Conservation (phyloP, 2,113 vertebrate genomes). For the Hippocampus mohnikei region DNA sequence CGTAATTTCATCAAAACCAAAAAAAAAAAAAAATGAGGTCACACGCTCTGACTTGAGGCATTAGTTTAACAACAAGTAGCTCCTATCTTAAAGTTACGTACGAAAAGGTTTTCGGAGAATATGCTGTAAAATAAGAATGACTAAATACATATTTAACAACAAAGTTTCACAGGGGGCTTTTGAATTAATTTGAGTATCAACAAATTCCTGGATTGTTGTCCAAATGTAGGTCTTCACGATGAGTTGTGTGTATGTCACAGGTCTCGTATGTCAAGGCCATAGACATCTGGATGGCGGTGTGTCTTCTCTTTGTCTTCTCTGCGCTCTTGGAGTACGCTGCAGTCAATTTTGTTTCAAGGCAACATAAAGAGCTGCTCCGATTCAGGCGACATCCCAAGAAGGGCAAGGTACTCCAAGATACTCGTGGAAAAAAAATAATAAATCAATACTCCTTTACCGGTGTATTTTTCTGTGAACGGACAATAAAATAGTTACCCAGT, state of each 20-base stretch:
- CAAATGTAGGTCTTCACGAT: neutral
- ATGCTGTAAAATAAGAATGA: neutral
- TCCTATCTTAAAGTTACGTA: neutral
- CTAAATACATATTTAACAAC: neutral
- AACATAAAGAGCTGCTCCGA: slow-evolving; percentile 91
- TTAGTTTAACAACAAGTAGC: neutral
- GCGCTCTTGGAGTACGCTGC: slow-evolving; percentile 95
- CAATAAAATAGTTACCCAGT: neutral
- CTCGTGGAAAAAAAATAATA: neutral
- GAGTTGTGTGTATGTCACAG: slow-evolving; percentile 52
- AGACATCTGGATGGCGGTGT: slow-evolving; percentile 99
- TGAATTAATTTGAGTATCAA: neutral
- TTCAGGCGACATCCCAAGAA: slow-evolving; percentile 80
- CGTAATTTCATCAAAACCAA: slow-evolving; percentile 16
- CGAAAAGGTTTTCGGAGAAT: neutral
- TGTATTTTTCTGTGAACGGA: neutral
- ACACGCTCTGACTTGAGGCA: slow-evolving; percentile 17
- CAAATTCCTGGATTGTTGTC: neutral
- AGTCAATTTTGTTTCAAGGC: slow-evolving; percentile 96
- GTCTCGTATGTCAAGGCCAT: slow-evolving; percentile 98
- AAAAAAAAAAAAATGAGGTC: neutral
- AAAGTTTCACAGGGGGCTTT: neutral
- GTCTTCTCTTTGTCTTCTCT: slow-evolving; percentile 95
- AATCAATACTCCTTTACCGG: neutral
- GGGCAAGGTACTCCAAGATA: slow-evolving; percentile 77